A percentile compares a stretch with the other conserved stretches of the same genome.
These are phyloP conservation scores for Macrostomum lignano DNA, from an alignment of 1,140 invertebrate species.

Conservation along the genomic window DNA sequence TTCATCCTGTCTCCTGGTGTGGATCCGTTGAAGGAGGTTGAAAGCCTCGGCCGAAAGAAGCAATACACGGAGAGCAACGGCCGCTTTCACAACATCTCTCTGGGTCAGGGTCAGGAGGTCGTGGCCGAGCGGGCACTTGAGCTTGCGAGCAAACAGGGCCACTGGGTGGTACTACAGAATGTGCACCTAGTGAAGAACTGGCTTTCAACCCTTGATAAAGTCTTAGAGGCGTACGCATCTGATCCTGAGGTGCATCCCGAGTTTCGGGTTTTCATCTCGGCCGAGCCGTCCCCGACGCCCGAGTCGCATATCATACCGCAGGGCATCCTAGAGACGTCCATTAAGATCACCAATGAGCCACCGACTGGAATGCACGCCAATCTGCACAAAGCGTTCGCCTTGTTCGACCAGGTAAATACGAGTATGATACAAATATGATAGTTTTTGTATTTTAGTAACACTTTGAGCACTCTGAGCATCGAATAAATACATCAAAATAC, in stretches of 20 bases:
- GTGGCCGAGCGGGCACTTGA: conserved; percentile 75
- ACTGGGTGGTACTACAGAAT: conserved; percentile 83
- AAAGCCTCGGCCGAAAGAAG: conserved; percentile 50
- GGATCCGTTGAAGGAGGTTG: conserved; percentile 75
- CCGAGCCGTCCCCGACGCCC: conserved; percentile 55
- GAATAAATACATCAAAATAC: too few relatives aligned
- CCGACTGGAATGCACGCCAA: conserved; percentile 84
- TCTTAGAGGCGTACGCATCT: conserved; percentile 41
- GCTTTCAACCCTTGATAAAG: conserved; percentile 65
- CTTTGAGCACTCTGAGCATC: too few relatives aligned
- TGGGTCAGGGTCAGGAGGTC: conserved; percentile 80
- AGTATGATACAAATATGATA: too few relatives aligned
- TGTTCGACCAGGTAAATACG: too few relatives aligned
- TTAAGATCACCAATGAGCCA: conserved; percentile 84
- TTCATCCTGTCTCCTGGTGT: conserved; percentile 83
- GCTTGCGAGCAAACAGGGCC: conserved; percentile 47
- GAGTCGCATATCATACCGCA: conserved; percentile 70
- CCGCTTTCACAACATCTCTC: conserved; percentile 76
- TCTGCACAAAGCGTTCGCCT: conserved; percentile 68
- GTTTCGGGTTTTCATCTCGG: conserved; percentile 66
- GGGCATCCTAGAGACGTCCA: conserved; percentile 68
- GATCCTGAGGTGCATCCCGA: conserved; percentile 44
- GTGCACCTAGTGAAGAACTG: conserved; percentile 77
- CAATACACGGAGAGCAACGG: conserved; percentile 46
- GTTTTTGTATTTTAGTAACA: too few relatives aligned